phyloP scores from a whole-genome alignment of 1,140 invertebrate species.

The Euborellia annulipes region DNA sequence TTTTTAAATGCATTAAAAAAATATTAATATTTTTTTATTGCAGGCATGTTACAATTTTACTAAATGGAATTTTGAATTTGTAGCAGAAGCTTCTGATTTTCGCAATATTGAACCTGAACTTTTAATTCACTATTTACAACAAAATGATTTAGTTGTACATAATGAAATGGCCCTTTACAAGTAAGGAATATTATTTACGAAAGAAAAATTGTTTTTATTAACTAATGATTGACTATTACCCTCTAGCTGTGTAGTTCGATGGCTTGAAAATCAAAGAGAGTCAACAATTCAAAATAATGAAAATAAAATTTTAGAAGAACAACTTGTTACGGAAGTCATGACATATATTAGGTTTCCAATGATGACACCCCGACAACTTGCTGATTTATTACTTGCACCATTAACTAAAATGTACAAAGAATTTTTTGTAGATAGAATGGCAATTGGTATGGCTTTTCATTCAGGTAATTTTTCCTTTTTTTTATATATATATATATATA shows the following conservation, averaged over 20 bases:
- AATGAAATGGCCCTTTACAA: constrained; percentile 75
- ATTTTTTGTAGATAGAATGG: constrained; percentile 76
- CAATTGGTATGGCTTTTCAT: constrained; percentile 77
- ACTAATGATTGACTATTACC: constrained; percentile 1
- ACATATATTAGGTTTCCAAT: constrained; percentile 74
- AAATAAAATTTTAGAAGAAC: constrained; percentile 39
- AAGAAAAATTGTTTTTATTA: not conserved
- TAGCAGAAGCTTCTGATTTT: constrained; percentile 64
- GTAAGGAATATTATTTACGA: constrained; percentile 23
- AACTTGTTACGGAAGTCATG: constrained; percentile 56
- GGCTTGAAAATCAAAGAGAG: constrained; percentile 47
- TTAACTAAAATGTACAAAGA: constrained; percentile 68
- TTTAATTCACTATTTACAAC: constrained; percentile 57
- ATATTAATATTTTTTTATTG: constrained; percentile 11
- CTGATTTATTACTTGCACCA: constrained; percentile 57
- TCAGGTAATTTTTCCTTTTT: constrained; percentile 38
- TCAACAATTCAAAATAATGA: constrained; percentile 24
- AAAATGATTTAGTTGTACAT: constrained; percentile 75
- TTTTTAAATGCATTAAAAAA: not conserved
- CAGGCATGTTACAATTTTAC: constrained; percentile 67
- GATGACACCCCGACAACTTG: constrained; percentile 76
- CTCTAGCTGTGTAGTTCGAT: constrained; percentile 49
- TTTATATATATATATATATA: too few species aligned
- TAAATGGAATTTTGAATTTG: constrained; percentile 80
- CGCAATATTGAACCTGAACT: constrained; percentile 64